Percentiles rank a stretch among this genome's conserved stretches.
Conservation (phyloP, 2,113 vertebrate species). For the Enhydra lutris region DNA sequence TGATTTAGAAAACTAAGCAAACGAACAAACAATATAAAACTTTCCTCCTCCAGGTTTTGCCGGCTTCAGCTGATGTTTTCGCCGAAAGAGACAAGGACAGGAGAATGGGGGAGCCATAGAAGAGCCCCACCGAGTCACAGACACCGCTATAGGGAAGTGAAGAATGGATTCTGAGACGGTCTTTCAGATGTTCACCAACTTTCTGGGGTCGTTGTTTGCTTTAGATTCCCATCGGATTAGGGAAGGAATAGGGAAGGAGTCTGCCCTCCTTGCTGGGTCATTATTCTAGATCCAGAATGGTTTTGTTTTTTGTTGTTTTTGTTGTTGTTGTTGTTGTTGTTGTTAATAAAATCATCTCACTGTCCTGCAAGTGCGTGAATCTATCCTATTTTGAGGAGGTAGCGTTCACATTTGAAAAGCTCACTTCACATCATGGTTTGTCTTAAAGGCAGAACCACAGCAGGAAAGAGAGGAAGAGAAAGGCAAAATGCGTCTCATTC, state of each 20-base stretch:
- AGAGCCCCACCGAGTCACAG: no score
- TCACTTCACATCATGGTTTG: not conserved
- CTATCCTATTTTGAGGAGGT: not conserved
- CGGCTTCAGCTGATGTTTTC: not conserved
- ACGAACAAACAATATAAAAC: not conserved
- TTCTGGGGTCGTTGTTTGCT: not conserved
- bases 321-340: no score
- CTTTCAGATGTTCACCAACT: not conserved
- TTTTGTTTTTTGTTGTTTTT: no score
- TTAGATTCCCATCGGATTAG: not conserved
- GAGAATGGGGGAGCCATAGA: accelerated
- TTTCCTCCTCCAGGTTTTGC: not conserved
- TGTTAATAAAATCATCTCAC: not conserved
- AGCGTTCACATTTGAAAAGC: not conserved
- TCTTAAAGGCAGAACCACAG: not conserved
- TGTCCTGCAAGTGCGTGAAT: not conserved
- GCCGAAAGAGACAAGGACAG: not conserved
- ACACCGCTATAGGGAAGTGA: accelerated
- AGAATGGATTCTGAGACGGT: not conserved
- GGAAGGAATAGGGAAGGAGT: not conserved
- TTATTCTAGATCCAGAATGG: not conserved
- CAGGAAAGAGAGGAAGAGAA: not conserved
- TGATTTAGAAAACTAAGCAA: not conserved
- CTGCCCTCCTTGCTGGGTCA: not conserved
- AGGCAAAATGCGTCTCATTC: not conserved